These are phyloP conservation scores for Forbesichthys papilliferus DNA, from an alignment of 2,113 vertebrate genomes.

Conservation along the genomic window DNA sequence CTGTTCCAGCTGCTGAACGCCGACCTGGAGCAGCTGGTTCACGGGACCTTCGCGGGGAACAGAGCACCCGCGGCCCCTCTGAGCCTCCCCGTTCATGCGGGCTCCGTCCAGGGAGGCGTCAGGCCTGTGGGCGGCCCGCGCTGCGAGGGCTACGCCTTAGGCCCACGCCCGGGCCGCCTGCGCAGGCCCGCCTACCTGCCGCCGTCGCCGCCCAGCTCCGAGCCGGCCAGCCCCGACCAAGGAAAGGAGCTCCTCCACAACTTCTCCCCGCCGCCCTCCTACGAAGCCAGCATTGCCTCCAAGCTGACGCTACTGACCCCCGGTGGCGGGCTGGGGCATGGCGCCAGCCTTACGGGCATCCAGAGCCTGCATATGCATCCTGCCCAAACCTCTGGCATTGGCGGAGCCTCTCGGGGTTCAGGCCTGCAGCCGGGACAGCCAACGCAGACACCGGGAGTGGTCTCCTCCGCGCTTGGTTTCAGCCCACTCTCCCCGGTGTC, in stretches of 20 bases:
- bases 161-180: constrained; percentile 74
- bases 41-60: constrained; percentile 75
- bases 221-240: constrained; percentile 91
- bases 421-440: constrained; percentile 78
- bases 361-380: constrained; percentile 22
- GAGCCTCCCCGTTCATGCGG: constrained; percentile 79
- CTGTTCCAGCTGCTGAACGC: constrained; percentile 91
- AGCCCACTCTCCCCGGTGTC: constrained; percentile 79
- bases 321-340: constrained; percentile 23
- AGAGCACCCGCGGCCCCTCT: constrained; percentile 80
- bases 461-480: constrained; percentile 43
- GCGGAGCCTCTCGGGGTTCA: constrained; percentile 68
- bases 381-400: constrained; percentile 7
- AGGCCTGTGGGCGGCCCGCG: constrained; percentile 79
- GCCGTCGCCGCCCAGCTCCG: constrained; percentile 92
- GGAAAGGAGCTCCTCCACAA: constrained; percentile 89
- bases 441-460: constrained; percentile 68
- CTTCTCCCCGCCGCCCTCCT: constrained; percentile 90
- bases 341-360: constrained; percentile 15
- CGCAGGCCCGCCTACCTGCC: constrained; percentile 87
- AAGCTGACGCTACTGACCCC: constrained; percentile 85
- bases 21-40: constrained; percentile 85
- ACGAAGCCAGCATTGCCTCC: constrained; percentile 91
- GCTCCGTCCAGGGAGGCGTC: constrained; percentile 76
- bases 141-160: constrained; percentile 79